Evolutionary conservation across 2,888 invertebrate species (phyloP), one percentile per base, ranked within the genome.

Genomic region (Xylota sylvarum): DNA sequence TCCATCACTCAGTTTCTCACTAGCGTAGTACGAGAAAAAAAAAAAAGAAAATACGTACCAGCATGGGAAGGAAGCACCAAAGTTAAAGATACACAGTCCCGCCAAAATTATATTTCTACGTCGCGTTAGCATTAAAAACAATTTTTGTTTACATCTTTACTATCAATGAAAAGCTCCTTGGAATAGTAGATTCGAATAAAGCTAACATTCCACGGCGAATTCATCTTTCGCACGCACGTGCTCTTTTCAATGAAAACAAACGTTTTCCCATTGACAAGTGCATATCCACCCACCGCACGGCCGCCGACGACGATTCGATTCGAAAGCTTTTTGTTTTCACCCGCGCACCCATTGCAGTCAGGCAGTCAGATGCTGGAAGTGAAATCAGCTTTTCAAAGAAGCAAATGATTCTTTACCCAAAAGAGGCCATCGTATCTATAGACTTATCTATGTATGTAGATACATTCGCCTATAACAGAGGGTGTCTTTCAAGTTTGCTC

Each of bases 81-180:
- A 30, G 14, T 7, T 5, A 17, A 43, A n/a, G 10, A n/a, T 30
- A n/a, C 27, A 46, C 27, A n/a, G 35, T 67, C 67, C 67, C 67
- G 52, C 60, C 60, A 60, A 60, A 23, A 60, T 7, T 5, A 5
- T 32, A 23, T 17, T n/a, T n/a, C 14, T 32, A 35, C 32, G 43
- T 2, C n/a, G n/a, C n/a, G n/a, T n/a, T n/a, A n/a, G 23, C 23
- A 14, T 23, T 48, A 52, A 30, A 62, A 50, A 40, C 23, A 17
- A 35, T 9, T 9, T 60, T 72, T 80, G 80, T 76, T 80, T 85
- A 76, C 76, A 65, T 72, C 37, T 50, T 14, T 30, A 73, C 37
- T 23, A 65, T 85, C 27, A 85, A 85, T 85, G 85, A 77, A 85
- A 85, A 85, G 76, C 76, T 70, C 62, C 4, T 12, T 32, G 48